Conservation (phyloP, 1,140 invertebrate genomes). For the Philopotamus ludificatus region DNA sequence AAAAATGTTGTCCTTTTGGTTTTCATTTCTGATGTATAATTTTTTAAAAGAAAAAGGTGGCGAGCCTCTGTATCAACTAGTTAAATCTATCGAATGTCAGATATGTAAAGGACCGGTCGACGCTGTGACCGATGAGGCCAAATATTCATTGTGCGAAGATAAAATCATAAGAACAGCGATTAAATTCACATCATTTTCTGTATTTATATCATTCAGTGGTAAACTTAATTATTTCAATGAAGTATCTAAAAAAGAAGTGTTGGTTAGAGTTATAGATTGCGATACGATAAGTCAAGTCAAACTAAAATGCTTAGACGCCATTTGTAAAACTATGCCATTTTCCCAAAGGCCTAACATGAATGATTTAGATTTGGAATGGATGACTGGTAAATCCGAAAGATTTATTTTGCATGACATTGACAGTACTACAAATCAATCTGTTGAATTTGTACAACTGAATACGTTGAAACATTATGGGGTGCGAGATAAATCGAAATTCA, state of each 20-base stretch:
- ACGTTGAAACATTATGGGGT: conserved; percentile 97
- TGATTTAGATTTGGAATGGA: conserved; percentile 96
- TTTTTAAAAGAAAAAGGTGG: conserved; percentile 95
- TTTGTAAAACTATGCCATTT: conserved; percentile 93
- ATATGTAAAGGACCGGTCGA: conserved; percentile 99
- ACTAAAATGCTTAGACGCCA: conserved; percentile 96
- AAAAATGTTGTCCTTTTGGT: conserved; percentile 99
- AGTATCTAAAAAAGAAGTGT: conserved; percentile 85
- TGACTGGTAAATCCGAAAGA: conserved; percentile 83
- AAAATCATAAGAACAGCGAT: conserved; percentile 98
- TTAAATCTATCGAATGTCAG: conserved; percentile 98
- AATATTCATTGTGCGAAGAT: conserved; percentile 97
- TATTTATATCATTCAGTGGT: conserved; percentile 92
- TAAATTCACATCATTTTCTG: conserved; percentile 92
- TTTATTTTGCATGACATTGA: conserved; percentile 97
- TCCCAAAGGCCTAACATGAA: conserved; percentile 92
- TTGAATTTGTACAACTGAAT: conserved; percentile 96
- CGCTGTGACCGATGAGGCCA: conserved; percentile 94
- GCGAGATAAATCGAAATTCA: conserved; percentile 90
- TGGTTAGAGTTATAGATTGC: conserved; percentile 97
- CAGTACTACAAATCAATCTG: conserved; percentile 92
- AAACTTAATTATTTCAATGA: conserved; percentile 76
- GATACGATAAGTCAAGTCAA: conserved; percentile 99
- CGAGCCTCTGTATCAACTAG: conserved; percentile 95
- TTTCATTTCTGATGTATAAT: conserved; percentile 96